A percentile compares a stretch with the other conserved stretches of the same genome.
Conservation (phyloP, 2,888 invertebrate species). For the Barypeithes pellucidus region DNA sequence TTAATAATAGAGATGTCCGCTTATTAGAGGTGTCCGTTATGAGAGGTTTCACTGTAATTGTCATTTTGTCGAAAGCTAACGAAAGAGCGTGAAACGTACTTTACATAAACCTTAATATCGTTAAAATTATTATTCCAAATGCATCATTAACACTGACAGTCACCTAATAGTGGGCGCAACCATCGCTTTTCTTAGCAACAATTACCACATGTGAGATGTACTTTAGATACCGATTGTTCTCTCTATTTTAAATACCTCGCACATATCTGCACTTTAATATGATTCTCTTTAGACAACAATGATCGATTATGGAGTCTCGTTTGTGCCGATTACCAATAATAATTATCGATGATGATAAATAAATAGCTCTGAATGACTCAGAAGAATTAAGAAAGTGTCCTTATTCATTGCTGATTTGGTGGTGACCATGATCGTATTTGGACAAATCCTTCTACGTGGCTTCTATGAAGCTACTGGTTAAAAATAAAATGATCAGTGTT, state of each 20-base stretch:
- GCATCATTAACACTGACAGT: conserved; percentile 43
- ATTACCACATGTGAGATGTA: conserved; percentile 52
- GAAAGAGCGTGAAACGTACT: no score
- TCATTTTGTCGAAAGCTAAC: no score
- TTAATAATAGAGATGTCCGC: no score
- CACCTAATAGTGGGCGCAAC: conserved; percentile 41
- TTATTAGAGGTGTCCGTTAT: no score
- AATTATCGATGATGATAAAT: conserved; percentile 18
- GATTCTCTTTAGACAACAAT: conserved; percentile 34
- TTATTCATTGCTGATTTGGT: not conserved
- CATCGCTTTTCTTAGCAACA: conserved; percentile 50
- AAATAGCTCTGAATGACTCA: conserved; percentile 16
- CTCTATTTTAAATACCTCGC: conserved; percentile 44
- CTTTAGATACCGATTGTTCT: conserved; percentile 51
- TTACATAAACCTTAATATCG: not conserved
- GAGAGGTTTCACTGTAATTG: no score
- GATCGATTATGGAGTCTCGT: conserved; percentile 30
- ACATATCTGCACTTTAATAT: conserved; percentile 45
- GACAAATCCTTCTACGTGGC: no score
- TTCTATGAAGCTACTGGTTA: no score
- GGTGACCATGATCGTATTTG: not conserved
- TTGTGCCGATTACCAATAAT: conserved; percentile 26
- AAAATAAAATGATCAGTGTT: conserved; percentile 1
- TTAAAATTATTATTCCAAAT: conserved; percentile 26
- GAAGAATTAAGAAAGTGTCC: conserved; percentile 13